These are phyloP conservation scores for Prosopocoilus inquinatus DNA, from an alignment of 2,888 invertebrate genomes.

Conservation along the genomic window DNA sequence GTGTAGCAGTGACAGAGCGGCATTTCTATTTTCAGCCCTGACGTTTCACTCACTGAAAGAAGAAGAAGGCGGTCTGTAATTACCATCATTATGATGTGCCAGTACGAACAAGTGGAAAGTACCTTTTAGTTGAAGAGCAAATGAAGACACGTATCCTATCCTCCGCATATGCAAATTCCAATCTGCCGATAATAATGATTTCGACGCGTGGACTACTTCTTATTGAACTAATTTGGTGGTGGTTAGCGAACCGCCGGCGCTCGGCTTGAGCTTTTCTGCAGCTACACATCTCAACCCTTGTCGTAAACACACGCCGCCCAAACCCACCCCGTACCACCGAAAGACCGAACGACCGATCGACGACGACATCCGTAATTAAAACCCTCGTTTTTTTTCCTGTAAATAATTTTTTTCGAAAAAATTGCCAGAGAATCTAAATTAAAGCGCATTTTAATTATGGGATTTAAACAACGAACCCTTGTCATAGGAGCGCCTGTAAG, in stretches of 20 bases:
- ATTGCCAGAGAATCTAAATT: constrained; percentile 1
- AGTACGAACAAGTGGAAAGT: constrained; percentile 34
- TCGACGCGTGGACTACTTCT: constrained; percentile 54
- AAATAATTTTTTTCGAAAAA: neutral
- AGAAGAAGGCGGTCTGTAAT: neutral
- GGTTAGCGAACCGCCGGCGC: constrained; percentile 36
- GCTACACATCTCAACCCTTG: constrained; percentile 15
- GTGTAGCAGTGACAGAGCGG: neutral
- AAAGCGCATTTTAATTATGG: constrained; percentile 21
- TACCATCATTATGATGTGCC: constrained; percentile 26
- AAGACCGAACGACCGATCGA: neutral
- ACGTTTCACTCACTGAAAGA: too few species aligned
- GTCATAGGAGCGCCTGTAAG: constrained; percentile 29
- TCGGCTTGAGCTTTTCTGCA: constrained; percentile 24
- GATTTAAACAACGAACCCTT: constrained; percentile 29
- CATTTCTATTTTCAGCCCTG: too few species aligned
- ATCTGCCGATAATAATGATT: constrained; percentile 51
- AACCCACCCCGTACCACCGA: constrained; percentile 1
- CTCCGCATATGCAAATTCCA: constrained; percentile 46
- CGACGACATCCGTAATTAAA: neutral
- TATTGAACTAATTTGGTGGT: constrained; percentile 55
- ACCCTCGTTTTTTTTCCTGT: neutral
- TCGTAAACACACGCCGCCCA: neutral
- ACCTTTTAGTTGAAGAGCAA: constrained; percentile 41
- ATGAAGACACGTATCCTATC: constrained; percentile 49